These are phyloP conservation scores for Hemistola chrysoprasaria DNA, from an alignment of 2,888 invertebrate genomes.

Conservation along the genomic window DNA sequence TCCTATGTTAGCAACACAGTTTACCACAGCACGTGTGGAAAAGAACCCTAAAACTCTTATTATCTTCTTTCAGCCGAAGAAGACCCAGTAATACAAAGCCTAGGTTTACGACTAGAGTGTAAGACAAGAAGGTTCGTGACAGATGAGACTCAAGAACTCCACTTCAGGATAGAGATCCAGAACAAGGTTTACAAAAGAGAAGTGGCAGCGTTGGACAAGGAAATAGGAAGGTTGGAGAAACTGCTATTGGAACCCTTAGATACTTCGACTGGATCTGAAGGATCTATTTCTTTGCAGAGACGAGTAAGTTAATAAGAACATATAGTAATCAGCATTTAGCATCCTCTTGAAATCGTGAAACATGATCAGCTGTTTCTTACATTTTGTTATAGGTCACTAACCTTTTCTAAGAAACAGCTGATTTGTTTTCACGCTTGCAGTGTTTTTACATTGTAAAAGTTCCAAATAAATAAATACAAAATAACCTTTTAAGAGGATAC, in stretches of 20 bases:
- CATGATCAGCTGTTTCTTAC: too few species aligned
- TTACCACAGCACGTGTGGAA: too few species aligned
- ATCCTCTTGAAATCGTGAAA: too few species aligned
- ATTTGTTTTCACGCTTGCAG: too few species aligned
- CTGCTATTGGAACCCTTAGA: constrained; percentile 84
- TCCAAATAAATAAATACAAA: too few species aligned
- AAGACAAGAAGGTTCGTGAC: constrained; percentile 93
- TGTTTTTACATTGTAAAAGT: too few species aligned
- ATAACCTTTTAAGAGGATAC: too few species aligned
- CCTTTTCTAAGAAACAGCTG: too few species aligned
- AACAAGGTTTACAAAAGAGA: constrained; percentile 94
- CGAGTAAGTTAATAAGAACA: constrained; percentile 39
- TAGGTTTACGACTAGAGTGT: constrained; percentile 93
- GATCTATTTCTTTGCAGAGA: constrained; percentile 67
- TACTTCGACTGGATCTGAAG: constrained; percentile 66
- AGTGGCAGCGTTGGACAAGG: constrained; percentile 89
- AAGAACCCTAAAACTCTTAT: too few species aligned
- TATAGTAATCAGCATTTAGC: background rate
- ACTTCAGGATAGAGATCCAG: constrained; percentile 94
- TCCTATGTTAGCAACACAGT: too few species aligned
- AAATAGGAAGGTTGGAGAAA: constrained; percentile 88
- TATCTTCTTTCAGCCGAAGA: constrained; percentile 77
- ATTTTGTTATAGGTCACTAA: too few species aligned
- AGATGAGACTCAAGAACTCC: constrained; percentile 91
- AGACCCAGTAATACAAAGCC: constrained; percentile 93